Evolutionary conservation across 2,113 vertebrate genomes (phyloP), one percentile per base, ranked within the genome.

Genomic region (Pavo muticus): DNA sequence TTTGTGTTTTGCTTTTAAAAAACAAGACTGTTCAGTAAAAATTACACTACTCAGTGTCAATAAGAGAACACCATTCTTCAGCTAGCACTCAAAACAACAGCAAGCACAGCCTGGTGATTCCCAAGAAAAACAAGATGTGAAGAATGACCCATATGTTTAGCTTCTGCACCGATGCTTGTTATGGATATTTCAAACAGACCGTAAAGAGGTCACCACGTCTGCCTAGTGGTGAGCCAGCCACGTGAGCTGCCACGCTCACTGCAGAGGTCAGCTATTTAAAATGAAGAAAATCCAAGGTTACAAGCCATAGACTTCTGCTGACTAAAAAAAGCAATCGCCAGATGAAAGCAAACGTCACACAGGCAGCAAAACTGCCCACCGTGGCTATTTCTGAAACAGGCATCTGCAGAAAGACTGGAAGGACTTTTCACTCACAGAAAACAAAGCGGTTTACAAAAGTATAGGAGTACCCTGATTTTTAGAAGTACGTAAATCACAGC

Each of bases 1-100:
- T n/a, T 85, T 76, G 59, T 21, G 25, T 24, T 79, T 79, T 84
- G 50, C 24, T 86, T 88, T 83, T 50, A 88, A 85, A 94, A 74
- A 25, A 45, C 14, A 64, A 39, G 18, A 81, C 4, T 67, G 6
- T 48, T 75, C 56, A 24, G 11, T 73, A 87, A 83, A 76, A 94
- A 67, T 32, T 25, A 60, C 12, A 63, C n/a, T 69, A 37, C 30
- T 90, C 19, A 80, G 47, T 4, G 2, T 74, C 69, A 75, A 4
- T 18, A 85, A 47, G 7, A 90, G 47, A 86, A 69, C 2, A 72
- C 11, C 69, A 32, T 69, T 69, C 30, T 76, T 60, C 4, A 73
- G 64, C 40, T 74, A 90, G 73, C 40, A 74, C 12, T 88, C 83
- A 67, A 64, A 90, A 85, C 17, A 74, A 11, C 3, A 71, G 47